Evolutionary conservation across 2,113 vertebrate genomes (phyloP).

Genomic region (Onychorhynchus coronatus): DNA sequence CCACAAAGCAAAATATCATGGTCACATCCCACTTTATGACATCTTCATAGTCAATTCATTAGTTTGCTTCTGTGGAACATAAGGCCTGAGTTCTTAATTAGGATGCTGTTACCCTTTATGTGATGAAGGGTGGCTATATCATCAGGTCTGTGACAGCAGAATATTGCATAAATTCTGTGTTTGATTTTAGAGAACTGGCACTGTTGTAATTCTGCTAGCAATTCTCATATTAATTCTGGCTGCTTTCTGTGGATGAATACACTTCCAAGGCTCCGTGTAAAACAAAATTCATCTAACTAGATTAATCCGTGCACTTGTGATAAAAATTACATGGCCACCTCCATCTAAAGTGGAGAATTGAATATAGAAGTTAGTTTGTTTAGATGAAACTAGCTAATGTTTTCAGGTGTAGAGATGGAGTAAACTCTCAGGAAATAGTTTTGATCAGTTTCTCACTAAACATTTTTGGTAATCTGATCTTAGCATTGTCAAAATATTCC

Average conservation of each 20-base stretch:
- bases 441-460: not conserved
- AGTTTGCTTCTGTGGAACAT: constrained; percentile 56
- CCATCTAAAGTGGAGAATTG: not conserved
- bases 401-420: not conserved
- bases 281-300: not conserved
- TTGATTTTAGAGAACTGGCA: constrained; percentile 41
- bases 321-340: not conserved
- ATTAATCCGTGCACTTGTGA: not conserved
- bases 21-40: constrained; percentile 34
- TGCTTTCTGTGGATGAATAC: not conserved
- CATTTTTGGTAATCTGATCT: not conserved
- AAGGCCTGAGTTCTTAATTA: constrained; percentile 60
- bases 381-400: not conserved
- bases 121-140: constrained; percentile 47
- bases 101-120: constrained; percentile 43
- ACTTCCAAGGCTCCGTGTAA: not conserved
- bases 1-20: constrained; percentile 15
- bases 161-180: constrained; percentile 44
- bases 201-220: constrained; percentile 30
- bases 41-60: constrained; percentile 56
- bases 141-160: constrained; percentile 54
- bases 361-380: not conserved
- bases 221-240: constrained; percentile 17
- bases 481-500: not conserved
- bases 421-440: not conserved